phyloP scores from a whole-genome alignment of 2,888 invertebrate genomes.

The Zootermopsis nevadensis region DNA sequence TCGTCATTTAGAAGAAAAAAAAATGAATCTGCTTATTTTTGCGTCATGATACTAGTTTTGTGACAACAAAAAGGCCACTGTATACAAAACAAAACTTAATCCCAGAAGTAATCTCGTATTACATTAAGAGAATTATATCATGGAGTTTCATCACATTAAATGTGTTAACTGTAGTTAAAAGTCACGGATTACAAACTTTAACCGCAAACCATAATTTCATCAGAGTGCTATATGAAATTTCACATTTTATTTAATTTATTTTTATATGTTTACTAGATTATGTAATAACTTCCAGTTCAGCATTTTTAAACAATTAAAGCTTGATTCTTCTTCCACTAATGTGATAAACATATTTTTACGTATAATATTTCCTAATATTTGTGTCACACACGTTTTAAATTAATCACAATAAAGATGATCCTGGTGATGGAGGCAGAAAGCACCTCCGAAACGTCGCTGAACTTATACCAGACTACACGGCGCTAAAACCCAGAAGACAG shows the following conservation, averaged over 20 bases:
- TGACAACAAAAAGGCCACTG: not conserved
- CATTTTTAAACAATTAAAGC: not conserved
- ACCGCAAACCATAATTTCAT: not conserved
- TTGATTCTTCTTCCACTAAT: not conserved
- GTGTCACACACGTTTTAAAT: too few relatives aligned
- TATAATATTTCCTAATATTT: too few relatives aligned
- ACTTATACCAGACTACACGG: too few relatives aligned
- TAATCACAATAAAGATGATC: too few relatives aligned
- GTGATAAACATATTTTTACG: too few relatives aligned
- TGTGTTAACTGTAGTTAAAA: slow-evolving; percentile 6
- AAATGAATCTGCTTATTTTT: not conserved
- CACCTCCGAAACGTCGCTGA: too few relatives aligned
- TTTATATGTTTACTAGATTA: not conserved
- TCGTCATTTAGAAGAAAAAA: not conserved
- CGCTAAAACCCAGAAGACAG: too few relatives aligned
- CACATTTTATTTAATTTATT: not conserved
- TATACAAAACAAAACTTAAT: not conserved
- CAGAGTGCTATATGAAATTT: not conserved
- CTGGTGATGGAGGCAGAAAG: too few relatives aligned
- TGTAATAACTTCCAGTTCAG: not conserved
- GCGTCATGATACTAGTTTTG: not conserved
- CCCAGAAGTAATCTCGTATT: not conserved
- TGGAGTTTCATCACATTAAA: slow-evolving; percentile 28
- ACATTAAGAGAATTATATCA: slow-evolving; percentile 25
- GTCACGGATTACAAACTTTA: not conserved